A percentile compares a stretch with the other conserved stretches of the same genome.
Evolutionary conservation across 1,140 invertebrate species (phyloP).

Genomic region (Drosophila ohnishii): DNA sequence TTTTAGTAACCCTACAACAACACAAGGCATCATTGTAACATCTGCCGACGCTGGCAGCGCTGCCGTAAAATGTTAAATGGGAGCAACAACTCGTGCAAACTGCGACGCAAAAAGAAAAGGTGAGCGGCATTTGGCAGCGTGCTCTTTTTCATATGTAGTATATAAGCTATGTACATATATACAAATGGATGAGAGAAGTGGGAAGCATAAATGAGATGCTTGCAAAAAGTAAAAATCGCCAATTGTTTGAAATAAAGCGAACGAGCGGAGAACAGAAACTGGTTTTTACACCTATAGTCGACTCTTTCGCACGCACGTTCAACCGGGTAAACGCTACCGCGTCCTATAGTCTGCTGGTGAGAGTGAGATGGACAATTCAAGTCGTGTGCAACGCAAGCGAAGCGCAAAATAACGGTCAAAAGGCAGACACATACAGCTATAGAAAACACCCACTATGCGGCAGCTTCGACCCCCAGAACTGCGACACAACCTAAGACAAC

Average conservation of each 20-base stretch:
- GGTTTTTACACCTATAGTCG: slow-evolving; percentile 55
- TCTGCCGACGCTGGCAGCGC: slow-evolving; percentile 52
- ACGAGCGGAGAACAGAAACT: slow-evolving; percentile 41
- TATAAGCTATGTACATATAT: slow-evolving; percentile 34
- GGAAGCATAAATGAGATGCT: slow-evolving; percentile 52
- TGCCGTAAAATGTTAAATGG: slow-evolving; percentile 67
- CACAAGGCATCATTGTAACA: slow-evolving; percentile 47
- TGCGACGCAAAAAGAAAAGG: slow-evolving; percentile 73
- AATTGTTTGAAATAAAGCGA: slow-evolving; percentile 73
- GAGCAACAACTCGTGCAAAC: slow-evolving; percentile 77
- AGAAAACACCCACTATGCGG: slow-evolving; percentile 46
- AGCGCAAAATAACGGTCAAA: slow-evolving; percentile 75
- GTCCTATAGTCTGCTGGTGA: slow-evolving; percentile 33
- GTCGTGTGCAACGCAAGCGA: slow-evolving; percentile 43
- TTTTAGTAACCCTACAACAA: slow-evolving; percentile 30
- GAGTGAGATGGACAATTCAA: slow-evolving; percentile 19
- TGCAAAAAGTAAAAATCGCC: slow-evolving; percentile 67
- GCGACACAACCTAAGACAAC: slow-evolving; percentile 66
- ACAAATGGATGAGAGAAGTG: slow-evolving; percentile 42
- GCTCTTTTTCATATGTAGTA: slow-evolving; percentile 44
- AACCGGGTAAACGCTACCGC: slow-evolving; percentile 13
- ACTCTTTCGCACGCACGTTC: slow-evolving; percentile 51
- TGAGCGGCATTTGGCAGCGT: slow-evolving; percentile 60
- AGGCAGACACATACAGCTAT: slow-evolving; percentile 23
- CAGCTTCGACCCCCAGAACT: neutral